Evolutionary conservation across 2,888 invertebrate genomes (phyloP), one percentile per base, ranked within the genome.

Genomic region (Xylocampa areola): DNA sequence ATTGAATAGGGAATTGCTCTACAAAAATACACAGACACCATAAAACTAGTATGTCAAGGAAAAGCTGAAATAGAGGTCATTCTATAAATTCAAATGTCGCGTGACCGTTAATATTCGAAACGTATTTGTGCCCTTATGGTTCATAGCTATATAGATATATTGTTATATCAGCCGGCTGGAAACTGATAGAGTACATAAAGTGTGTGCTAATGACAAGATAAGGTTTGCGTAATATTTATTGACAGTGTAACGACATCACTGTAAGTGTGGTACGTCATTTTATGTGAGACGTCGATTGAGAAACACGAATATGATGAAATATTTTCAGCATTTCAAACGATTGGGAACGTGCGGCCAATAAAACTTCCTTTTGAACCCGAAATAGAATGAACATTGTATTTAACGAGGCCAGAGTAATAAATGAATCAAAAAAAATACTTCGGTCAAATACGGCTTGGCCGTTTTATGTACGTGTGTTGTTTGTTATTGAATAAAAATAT

Each of bases 181-280:
- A 25, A 55, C 57, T 19, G 19, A n/a, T n/a, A 5, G 6, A 17
- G 16, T 19, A 32, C n/a, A 43, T 37, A 45, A 55, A 33, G 29
- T 23, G 25, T 21, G 49, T 55, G 65, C 48, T 64, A 70, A 55
- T 64, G 33, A 36, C 49, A 35, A 37, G 14, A 37, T 11, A 45
- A 16, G 41, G 13, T 13, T 70, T 65, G 25, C 65, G 40, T 49
- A 49, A 65, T 30, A 30, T 25, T 36, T 33, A 10, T 21, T 43
- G 2, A 21, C 17, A 10, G 2, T 23, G 25, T 29, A 32, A 47
- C 52, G 63, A 10, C 23, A 52, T 33, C 11, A 36, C 2, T 13
- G 17, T 36, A 14, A 36, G 23, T 1, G 19, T 25, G 17, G 21
- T 23, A 19, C 41, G 45, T 52, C 32, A 37, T 29, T 23, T 25